Percentiles rank a stretch among this genome's conserved stretches.
Conservation (phyloP, 2,113 vertebrate species). For the Sprattus sprattus region DNA sequence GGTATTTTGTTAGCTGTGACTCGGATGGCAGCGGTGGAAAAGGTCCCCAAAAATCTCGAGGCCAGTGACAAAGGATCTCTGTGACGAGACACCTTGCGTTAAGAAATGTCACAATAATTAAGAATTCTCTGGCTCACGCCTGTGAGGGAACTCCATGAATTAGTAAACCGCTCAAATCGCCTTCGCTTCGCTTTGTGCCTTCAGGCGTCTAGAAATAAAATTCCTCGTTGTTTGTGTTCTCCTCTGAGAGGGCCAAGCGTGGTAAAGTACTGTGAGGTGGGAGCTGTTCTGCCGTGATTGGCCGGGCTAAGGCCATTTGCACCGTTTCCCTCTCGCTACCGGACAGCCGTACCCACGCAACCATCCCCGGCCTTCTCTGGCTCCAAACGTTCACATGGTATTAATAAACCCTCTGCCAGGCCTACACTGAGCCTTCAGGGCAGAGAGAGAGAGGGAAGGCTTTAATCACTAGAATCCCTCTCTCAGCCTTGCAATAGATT, state of each 20-base stretch:
- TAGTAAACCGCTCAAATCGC: not conserved
- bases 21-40: not conserved
- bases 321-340: not conserved
- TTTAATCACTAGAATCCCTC: constrained; percentile 33
- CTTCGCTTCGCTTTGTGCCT: not conserved
- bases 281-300: not conserved
- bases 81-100: not conserved
- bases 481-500: not conserved
- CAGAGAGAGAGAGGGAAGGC: not conserved
- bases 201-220: not conserved
- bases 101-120: constrained; percentile 18
- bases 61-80: not conserved
- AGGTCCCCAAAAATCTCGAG: not conserved
- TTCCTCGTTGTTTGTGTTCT: not conserved
- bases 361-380: not conserved
- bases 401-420: not conserved
- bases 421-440: not conserved
- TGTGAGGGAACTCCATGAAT: not conserved
- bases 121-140: not conserved
- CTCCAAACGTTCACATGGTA: not conserved
- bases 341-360: not conserved
- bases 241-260: not conserved
- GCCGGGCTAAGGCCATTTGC: not conserved
- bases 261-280: not conserved
- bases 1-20: not conserved